phyloP scores from a whole-genome alignment of 2,797 vertebrate species.

The Chanos chanos region DNA sequence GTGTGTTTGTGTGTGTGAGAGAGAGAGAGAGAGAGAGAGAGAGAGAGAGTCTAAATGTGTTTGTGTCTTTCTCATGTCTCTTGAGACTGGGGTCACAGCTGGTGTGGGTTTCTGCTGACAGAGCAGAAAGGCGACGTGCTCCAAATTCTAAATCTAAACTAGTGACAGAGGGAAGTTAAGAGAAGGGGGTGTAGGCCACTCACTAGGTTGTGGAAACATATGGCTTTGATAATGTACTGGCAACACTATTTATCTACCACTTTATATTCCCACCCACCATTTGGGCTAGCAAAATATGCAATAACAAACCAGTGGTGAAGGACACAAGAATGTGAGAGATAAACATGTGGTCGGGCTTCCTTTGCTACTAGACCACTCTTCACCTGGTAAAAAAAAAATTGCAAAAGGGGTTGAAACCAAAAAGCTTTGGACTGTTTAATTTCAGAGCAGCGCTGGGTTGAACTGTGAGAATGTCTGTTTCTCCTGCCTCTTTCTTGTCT shows the following conservation, averaged over 20 bases:
- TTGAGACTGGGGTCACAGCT: slow-evolving; percentile 22
- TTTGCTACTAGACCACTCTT: slow-evolving; percentile 26
- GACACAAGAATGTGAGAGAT: slow-evolving; percentile 42
- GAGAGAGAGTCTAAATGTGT: slow-evolving; percentile 26
- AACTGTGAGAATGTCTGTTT: background rate
- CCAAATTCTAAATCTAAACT: slow-evolving; percentile 9
- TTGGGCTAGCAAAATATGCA: slow-evolving; percentile 40
- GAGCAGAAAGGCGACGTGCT: slow-evolving; percentile 34
- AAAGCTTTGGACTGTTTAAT: too few species aligned
- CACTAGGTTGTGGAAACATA: slow-evolving; percentile 43
- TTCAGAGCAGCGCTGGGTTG: too few species aligned
- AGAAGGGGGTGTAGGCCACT: background rate
- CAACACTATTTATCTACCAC: slow-evolving; percentile 35
- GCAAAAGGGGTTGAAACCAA: background rate
- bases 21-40: too few species aligned
- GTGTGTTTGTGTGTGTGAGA: slow-evolving; percentile 6
- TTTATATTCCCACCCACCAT: slow-evolving; percentile 35
- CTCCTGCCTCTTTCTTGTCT: background rate
- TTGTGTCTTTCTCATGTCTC: slow-evolving; percentile 31
- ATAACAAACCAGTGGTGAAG: slow-evolving; percentile 47
- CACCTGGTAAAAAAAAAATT: slow-evolving; percentile 25
- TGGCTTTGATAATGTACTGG: slow-evolving; percentile 51
- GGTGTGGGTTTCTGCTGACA: slow-evolving; percentile 30
- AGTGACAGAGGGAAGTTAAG: background rate
- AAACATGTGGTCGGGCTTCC: slow-evolving; percentile 34